phyloP scores from a whole-genome alignment of 2,888 invertebrate species.

The Metallyticus violacea region DNA sequence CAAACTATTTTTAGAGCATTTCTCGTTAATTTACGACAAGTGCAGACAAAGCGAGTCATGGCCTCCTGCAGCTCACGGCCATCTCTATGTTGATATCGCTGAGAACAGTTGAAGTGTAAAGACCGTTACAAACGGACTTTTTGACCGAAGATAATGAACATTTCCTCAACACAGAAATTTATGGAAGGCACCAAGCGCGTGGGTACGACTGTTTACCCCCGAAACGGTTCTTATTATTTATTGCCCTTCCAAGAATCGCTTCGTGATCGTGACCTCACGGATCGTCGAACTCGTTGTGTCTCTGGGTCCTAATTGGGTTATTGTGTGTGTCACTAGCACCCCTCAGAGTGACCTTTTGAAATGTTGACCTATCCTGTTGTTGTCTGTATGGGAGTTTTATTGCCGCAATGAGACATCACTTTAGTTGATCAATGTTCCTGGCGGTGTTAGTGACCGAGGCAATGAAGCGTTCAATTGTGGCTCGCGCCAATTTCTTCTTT shows the following conservation, averaged over 20 bases:
- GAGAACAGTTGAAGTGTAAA: neutral
- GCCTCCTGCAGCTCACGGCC: no score
- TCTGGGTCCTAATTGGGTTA: neutral
- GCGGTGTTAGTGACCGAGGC: neutral
- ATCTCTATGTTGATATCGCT: no score
- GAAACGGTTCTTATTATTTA: neutral
- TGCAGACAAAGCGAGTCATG: no score
- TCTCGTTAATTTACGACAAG: no score
- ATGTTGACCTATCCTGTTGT: neutral
- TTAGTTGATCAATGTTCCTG: neutral
- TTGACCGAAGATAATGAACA: neutral
- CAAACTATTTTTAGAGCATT: no score
- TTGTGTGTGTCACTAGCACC: neutral
- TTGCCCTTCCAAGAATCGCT: neutral
- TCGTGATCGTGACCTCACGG: neutral
- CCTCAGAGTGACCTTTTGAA: no score
- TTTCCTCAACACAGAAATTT: neutral
- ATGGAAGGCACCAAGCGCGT: neutral
- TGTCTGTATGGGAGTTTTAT: neutral
- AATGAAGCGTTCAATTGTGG: no score
- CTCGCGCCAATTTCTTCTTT: no score
- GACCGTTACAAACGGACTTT: neutral
- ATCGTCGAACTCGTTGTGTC: neutral
- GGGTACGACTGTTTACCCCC: no score
- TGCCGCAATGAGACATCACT: neutral